phyloP scores from a whole-genome alignment of 2,113 vertebrate genomes.

The Brachypteracias leptosomus region DNA sequence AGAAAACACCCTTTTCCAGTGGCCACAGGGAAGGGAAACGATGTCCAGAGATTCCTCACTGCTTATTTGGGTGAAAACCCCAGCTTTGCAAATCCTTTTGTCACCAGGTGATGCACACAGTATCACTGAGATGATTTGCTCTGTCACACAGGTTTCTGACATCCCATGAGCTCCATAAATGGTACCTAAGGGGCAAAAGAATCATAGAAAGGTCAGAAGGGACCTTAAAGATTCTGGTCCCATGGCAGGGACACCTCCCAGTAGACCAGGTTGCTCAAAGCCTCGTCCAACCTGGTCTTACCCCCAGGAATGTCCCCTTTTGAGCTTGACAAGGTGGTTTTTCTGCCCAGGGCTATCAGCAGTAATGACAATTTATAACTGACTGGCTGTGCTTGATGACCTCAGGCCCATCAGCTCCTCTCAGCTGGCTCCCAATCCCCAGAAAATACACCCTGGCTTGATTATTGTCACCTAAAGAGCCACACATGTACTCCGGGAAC shows the following conservation, averaged over 20 bases:
- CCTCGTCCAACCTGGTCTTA: too few relatives aligned
- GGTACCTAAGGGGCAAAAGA: not conserved
- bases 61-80: not conserved
- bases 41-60: not conserved
- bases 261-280: too few relatives aligned
- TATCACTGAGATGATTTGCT: not conserved
- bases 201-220: too few relatives aligned
- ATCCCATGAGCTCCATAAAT: not conserved
- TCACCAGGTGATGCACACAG: fast-evolving
- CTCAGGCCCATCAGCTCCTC: not conserved
- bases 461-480: conserved; percentile 46
- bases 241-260: too few relatives aligned
- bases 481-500: conserved; percentile 10
- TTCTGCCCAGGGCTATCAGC: not conserved
- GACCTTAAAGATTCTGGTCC: too few relatives aligned
- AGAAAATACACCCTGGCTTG: conserved; percentile 51
- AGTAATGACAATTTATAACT: not conserved
- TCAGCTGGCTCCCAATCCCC: conserved; percentile 60
- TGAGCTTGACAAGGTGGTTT: not conserved
- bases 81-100: not conserved
- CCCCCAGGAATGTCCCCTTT: not conserved
- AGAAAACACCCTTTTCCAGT: not conserved
- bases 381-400: conserved; percentile 46
- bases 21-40: not conserved
- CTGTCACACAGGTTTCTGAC: not conserved